Base-by-base conservation (phyloP, 2,888 invertebrate genomes). In the Chrysomela aeneicollis region DNA sequence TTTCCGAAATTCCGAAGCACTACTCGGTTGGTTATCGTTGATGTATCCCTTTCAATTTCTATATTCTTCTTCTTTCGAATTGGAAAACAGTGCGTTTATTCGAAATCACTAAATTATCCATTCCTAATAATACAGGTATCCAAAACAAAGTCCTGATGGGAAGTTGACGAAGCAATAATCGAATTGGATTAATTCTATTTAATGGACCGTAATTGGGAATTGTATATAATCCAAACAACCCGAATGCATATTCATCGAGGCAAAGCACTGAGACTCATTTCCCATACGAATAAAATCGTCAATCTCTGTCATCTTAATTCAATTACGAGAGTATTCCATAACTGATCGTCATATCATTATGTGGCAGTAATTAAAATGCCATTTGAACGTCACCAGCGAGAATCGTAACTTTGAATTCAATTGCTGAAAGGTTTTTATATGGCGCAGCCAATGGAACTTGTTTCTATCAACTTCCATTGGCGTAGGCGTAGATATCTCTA, bases 381-480 rank as follows among this genome's bases (percentile, higher is more conserved):
- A 63, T 63, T 63, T 57, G 17, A 57, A 42, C 42, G 57, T 57
- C 57, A 47, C 57, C 57, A 57, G 18, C 46, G 19, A 32, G 22
- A 57, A 57, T 57, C 57, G 57, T 30, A 57, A 32, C 46, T 57
- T 47, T n/a, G 57, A 47, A 57, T 57, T 57, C 57, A 57, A 46
- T 57, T 47, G 42, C 46, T 26, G 15, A 46, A 26, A 26, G 37
- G 54, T 26, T 54, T 37, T 42, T 53, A n/a, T 57, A 57, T 46
- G 57, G 30, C 9, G 26, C n/a, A 57, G 57, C 22, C 18, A 37
- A 12, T 5, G 30, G 46, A 57, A 47, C 57, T 57, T 26, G 57
- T 57, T 72, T 72, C 71, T 72, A 68, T 71, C 70, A 70, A 72
- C 68, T 69, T 1, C 69, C 61, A 42, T 15, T n/a, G n/a, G 42